Base-by-base conservation (phyloP, 2,888 invertebrate species). In the Phyllotreta striolata region DNA sequence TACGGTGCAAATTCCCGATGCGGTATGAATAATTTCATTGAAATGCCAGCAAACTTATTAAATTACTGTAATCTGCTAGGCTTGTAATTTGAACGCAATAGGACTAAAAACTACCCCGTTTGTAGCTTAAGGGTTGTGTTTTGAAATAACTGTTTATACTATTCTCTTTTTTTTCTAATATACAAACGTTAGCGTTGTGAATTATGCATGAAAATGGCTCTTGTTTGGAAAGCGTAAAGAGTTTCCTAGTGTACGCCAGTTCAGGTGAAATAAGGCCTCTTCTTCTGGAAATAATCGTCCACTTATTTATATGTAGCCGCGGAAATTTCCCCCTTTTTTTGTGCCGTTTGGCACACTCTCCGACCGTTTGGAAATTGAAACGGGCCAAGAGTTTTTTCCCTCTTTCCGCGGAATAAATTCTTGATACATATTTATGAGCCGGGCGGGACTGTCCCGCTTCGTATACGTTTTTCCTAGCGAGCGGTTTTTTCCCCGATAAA, bases 361-460 rank as follows among this genome's bases (percentile, higher is more conserved):
- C 39, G 39, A 14, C 37, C 51, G 13, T 9, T 24, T n/a, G 38
- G 14, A 52, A 43, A 59, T 52, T 59, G 59, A 51, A 52, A 51
- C 51, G 59, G 59, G 75, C 72, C 77, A 78, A 77, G 76, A 52
- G 52, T 38, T 38, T 52, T 38, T 52, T 24, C 77, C 76, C 77
- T 77, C 78, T 78, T 78, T 78, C 74, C 74, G 74, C 77, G 71
- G 74, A 76, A 77, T 78, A 77, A 75, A 78, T 78, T 78, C 62
- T 77, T 77, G 77, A 80, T 79, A 78, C 77, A 79, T 80, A 80
- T 80, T 80, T 79, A 79, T 80, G 78, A 80, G 78, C 39, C 64
- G 55, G 55, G 64, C 64, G 55, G 55, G 64, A 64, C 66, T 60
- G 60, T 59, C 44, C 39, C 35, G 55, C 35, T 9, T 39, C 49